Conservation (phyloP, 2,797 vertebrate species). For the Pristis pectinata region DNA sequence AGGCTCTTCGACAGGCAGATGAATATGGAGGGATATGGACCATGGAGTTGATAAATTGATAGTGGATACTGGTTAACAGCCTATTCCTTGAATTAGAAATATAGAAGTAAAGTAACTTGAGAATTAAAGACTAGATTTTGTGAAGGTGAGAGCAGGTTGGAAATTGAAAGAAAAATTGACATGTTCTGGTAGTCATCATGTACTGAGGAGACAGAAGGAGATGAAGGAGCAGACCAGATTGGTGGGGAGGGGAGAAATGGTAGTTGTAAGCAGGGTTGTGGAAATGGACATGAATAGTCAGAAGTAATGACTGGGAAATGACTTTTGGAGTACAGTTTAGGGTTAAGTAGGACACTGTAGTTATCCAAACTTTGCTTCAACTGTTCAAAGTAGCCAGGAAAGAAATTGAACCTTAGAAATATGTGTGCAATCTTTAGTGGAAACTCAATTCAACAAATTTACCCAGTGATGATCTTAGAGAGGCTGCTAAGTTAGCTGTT, state of each 20-base stretch:
- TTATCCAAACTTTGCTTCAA: not conserved
- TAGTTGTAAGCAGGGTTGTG: not conserved
- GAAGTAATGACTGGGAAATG: not conserved
- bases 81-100: too few relatives aligned
- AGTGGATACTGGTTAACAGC: too few relatives aligned
- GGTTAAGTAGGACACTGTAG: not conserved
- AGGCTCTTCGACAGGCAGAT: too few relatives aligned
- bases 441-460: not conserved
- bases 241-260: not conserved
- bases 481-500: not conserved
- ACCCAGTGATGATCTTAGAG: not conserved
- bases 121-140: too few relatives aligned
- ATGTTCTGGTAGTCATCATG: too few relatives aligned
- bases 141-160: too few relatives aligned
- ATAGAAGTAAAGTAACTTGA: too few relatives aligned
- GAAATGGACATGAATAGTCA: not conserved
- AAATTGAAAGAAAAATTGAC: too few relatives aligned
- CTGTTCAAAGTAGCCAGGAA: not conserved
- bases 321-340: not conserved
- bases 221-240: too few relatives aligned
- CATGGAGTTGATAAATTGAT: too few relatives aligned
- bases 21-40: too few relatives aligned
- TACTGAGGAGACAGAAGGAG: too few relatives aligned
- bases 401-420: not conserved
- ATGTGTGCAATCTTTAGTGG: not conserved